Evolutionary conservation across 2,113 vertebrate genomes (phyloP), one percentile per base, ranked within the genome.

Genomic region (Aleadryas rufinucha): DNA sequence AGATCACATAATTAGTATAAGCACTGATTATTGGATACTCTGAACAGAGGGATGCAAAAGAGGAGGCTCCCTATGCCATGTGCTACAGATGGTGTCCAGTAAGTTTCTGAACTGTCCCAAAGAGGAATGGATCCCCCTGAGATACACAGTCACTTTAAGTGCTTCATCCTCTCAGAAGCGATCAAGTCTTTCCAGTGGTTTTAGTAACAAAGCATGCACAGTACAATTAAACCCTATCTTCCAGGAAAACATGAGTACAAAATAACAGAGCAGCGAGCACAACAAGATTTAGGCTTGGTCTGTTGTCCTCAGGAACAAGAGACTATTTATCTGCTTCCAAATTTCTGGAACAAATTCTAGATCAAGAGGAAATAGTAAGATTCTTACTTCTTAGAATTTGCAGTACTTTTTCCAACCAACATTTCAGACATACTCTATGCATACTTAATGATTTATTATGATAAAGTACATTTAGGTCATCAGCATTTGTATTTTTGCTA

Each of bases 1-100:
- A 83, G 35, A 85, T 39, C 78, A 53, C 45, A 23, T 91, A 52
- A 84, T 94, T 78, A 81, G 20, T n/a, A 37, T 45, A 76, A 68
- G 12, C 41, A 82, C 50, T 56, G 53, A 72, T 64, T 85, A 85
- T 10, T 1, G 5, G 26, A 80, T 47, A 45, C 20, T 50, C 54
- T 63, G 70, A 85, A 79, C 24, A 87, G 66, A 80, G 23, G 16
- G 16, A 79, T 47, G 57, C 15, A 19, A 71, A 87, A 87, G 4
- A 37, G 60, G 41, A 89, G n/a, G 24, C 7, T 87, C 16, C 16
- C 12, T 72, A 21, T 60, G 22, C 33, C 44, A 12, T 16, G 24
- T 75, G 39, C 35, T 72, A 45, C 23, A 53, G n/a, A 30, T 7
- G 44, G 42, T 28, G 74, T 69, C n/a, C 42, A 53, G 4, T 14